These are phyloP conservation scores for Caenorhabditis angaria DNA, from an alignment of 2,888 invertebrate genomes.

Conservation along the genomic window DNA sequence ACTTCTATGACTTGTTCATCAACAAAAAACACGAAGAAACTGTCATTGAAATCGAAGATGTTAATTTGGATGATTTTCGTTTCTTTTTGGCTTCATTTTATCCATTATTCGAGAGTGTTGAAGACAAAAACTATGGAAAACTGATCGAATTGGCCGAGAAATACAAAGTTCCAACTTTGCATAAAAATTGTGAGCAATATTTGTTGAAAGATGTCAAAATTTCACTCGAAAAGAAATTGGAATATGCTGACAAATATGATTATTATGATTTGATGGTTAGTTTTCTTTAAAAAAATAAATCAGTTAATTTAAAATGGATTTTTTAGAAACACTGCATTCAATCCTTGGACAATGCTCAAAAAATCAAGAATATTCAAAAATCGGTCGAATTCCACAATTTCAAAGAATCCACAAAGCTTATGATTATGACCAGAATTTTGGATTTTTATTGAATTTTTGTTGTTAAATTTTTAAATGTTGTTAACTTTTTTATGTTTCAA, in stretches of 20 bases:
- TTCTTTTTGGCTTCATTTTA: background rate
- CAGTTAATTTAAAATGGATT: too few species aligned
- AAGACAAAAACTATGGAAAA: background rate
- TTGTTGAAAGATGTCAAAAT: background rate
- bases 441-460: background rate
- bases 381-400: too few species aligned
- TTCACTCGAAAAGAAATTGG: background rate
- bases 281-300: too few species aligned
- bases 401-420: background rate
- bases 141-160: background rate
- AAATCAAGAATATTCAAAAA: too few species aligned
- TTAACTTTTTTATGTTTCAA: too few species aligned
- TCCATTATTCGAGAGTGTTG: background rate
- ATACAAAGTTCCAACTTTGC: background rate
- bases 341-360: too few species aligned
- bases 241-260: background rate
- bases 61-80: background rate
- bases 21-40: too few species aligned
- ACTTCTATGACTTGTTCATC: too few species aligned
- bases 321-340: background rate
- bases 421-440: background rate
- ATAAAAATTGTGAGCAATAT: background rate
- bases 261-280: background rate
- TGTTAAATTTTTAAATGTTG: too few species aligned
- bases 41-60: background rate